A percentile compares a stretch with the other conserved stretches of the same genome.
These are phyloP conservation scores for Mustelus asterias DNA, from an alignment of 2,113 vertebrate genomes.

Conservation along the genomic window DNA sequence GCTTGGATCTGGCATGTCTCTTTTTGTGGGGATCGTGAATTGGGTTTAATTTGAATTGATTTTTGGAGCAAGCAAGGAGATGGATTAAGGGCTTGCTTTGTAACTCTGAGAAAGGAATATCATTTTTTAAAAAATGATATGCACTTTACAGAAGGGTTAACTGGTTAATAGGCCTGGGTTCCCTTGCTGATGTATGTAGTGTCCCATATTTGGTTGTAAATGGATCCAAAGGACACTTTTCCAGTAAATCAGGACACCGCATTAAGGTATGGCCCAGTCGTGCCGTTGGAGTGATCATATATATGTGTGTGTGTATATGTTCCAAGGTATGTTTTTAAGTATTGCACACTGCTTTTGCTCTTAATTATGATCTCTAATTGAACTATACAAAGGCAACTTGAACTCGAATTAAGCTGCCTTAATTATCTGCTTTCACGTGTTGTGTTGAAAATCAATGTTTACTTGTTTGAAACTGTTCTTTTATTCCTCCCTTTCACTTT, in stretches of 20 bases:
- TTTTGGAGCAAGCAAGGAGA: too few relatives aligned
- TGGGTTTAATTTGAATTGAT: too few relatives aligned
- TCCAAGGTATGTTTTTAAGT: not conserved
- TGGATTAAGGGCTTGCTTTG: too few relatives aligned
- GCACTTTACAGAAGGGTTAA: too few relatives aligned
- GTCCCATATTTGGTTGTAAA: not conserved
- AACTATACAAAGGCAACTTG: not conserved
- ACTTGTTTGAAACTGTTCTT: not conserved
- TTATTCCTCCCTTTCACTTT: not conserved
- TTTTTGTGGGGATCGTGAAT: too few relatives aligned
- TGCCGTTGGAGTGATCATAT: not conserved
- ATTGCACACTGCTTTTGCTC: not conserved
- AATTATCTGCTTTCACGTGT: not conserved
- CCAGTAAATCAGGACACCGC: not conserved
- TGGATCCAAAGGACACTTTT: not conserved
- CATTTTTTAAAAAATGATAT: too few relatives aligned
- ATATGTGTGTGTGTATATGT: not conserved
- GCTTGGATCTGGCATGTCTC: too few relatives aligned
- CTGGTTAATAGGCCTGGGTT: not conserved
- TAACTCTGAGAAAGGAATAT: too few relatives aligned
- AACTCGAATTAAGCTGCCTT: not conserved
- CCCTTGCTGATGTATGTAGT: not conserved
- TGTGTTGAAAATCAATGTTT: not conserved
- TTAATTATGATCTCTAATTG: not conserved
- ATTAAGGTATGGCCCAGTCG: not conserved